Base-by-base conservation (phyloP, 2,113 vertebrate species). In the Cyphomyrus discorhynchus region DNA sequence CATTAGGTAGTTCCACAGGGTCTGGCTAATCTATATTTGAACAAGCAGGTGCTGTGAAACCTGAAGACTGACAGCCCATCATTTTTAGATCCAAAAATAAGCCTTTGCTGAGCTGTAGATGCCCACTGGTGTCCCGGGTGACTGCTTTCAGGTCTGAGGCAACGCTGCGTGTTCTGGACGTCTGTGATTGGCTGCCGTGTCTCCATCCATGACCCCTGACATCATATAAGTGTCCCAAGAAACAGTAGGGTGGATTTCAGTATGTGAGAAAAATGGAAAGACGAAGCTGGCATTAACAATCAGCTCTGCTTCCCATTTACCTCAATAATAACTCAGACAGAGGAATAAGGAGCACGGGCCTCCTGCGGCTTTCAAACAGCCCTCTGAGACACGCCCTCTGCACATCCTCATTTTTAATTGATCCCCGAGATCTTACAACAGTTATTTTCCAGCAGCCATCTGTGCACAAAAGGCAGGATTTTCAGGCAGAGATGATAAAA, bases 61-160 rank as follows among this genome's bases (percentile, higher is more conserved):
- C 27, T 24, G 49, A 35, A 56, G 49, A 87, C n/a, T 53, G 27
- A 87, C 49, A 52, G 27, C 50, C 50, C 15, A 27, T 39, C 50
- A 58, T 87, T 35, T 52, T 87, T 31, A 87, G 15, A 27, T 56
- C 86, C 31, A 53, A 52, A 58, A 87, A 87, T 86, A 87, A 49
- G 49, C 52, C 27, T 42, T 80, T 42, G 5, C 74, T 42, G 74
- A 15, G 17, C 31, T 42, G 13, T 19, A 42, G 31, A 39, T 80
- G 35, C 31, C 70, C 70, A 77, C 31, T 39, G 31, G 31, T 27
- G n/a, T 70, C n/a, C 27, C 31, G 62, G 27, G n/a, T 27, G n/a
- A 70, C 62, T 31, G 62, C 62, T 70, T 70, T 70, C 62, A 31
- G 9, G 10, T 31, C 10, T 1, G n/a, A 31, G 62, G 62, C 10